A percentile compares a stretch with the other conserved stretches of the same genome.
These are phyloP conservation scores for Penaeus japonicus DNA, from an alignment of 1,140 invertebrate species.

Conservation along the genomic window DNA sequence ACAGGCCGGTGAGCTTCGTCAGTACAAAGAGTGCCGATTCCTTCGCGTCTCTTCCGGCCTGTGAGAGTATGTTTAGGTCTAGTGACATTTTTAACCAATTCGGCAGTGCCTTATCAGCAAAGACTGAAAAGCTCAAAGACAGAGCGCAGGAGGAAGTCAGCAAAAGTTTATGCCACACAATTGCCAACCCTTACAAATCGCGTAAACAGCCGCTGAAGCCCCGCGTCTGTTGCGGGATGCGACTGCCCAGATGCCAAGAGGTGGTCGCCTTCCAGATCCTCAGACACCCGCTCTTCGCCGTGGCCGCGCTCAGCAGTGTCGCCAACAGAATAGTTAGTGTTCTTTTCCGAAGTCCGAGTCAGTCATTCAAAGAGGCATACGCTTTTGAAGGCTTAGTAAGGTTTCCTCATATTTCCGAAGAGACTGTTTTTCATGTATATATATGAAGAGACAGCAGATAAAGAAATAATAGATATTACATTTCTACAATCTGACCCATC, in stretches of 20 bases:
- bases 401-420: not conserved
- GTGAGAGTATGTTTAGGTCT: conserved; percentile 23
- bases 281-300: conserved; percentile 25
- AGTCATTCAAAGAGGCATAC: not conserved
- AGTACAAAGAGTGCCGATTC: conserved; percentile 38
- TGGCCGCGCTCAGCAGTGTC: not conserved
- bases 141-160: not conserved
- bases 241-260: not conserved
- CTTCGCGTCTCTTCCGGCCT: not conserved
- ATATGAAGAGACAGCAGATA: too few species aligned
- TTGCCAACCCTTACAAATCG: too few species aligned
- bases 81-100: conserved; percentile 32
- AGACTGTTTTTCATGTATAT: too few species aligned
- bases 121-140: conserved; percentile 25
- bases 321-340: conserved; percentile 24
- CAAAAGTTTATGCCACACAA: too few species aligned
- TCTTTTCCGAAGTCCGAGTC: not conserved
- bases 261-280: conserved; percentile 20
- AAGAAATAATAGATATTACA: too few species aligned
- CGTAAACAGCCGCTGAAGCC: not conserved
- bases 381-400: not conserved
- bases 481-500: too few species aligned
- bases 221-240: conserved; percentile 13
- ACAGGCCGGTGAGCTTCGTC: conserved; percentile 37
- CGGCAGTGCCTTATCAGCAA: conserved; percentile 40